Base-by-base conservation (phyloP, 2,888 invertebrate species). In the Epinotia nisella region DNA sequence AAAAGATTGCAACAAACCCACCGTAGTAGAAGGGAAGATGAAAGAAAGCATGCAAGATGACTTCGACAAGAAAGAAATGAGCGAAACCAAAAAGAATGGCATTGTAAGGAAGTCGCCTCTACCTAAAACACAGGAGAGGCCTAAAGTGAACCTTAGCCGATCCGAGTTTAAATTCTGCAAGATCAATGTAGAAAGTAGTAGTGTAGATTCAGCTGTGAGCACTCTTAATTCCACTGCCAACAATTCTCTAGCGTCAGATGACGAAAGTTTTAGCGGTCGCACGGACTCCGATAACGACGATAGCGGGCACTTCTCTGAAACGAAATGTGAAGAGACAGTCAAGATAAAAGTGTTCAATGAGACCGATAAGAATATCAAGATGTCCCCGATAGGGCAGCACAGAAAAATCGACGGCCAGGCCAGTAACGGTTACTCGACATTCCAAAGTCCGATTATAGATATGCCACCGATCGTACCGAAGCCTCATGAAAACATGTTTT, bases 81-180 rank as follows among this genome's bases (percentile, higher is more conserved):
- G 77, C 75, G 94, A 94, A 86, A 90, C 85, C 15, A 94, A 93
- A 78, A 94, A 94, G 82, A 94, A 93, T 76, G 84, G 88, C 60
- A 89, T 94, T 64, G 87, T 91, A 10, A 92, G 96, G 81, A 95
- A 96, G 79, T 93, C 94, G 1, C 96, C 96, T 45, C 92, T 96
- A 79, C 95, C 94, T 78, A 95, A 95, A 88, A 96, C 96, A 77
- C 94, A 95, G 77, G 94, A 95, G 79, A 94, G 96, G 80, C 96
- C 96, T 64, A 95, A 95, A 84, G 94, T 96, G 74, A 95, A 95
- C 79, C 88, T 95, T 70, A 87, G 92, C 79, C 87, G 93, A 76
- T 89, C 94, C 71, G 94, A 94, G 80, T 94, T 94, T 81, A 94
- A 94, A 81, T 94, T 94, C 80, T 94, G 94, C 81, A 94, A 94